Conservation (phyloP, 2,113 vertebrate genomes). For the Archilochus colubris region DNA sequence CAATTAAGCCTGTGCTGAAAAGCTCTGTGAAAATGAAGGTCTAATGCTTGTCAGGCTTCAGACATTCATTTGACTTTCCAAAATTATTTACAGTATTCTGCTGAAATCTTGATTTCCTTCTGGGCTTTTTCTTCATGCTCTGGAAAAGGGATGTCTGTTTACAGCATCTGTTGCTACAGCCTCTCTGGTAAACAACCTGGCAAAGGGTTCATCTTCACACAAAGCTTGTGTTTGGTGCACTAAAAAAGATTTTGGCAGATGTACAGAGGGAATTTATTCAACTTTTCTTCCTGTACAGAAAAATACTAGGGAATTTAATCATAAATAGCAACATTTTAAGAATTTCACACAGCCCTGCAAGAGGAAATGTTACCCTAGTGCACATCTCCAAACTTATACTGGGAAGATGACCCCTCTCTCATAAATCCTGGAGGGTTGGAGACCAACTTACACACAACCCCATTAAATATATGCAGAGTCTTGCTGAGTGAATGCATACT, state of each 20-base stretch:
- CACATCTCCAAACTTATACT: not conserved
- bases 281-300: not conserved
- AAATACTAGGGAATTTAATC: not conserved
- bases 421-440: not conserved
- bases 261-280: not conserved
- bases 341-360: not conserved
- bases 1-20: slow-evolving; percentile 25
- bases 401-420: not conserved
- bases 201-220: not conserved
- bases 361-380: not conserved
- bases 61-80: not conserved
- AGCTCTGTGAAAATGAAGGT: not conserved
- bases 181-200: slow-evolving; percentile 2
- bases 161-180: not conserved
- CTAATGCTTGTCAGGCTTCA: not conserved
- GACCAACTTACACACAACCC: not conserved
- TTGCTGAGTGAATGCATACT: not conserved
- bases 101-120: slow-evolving; percentile 16
- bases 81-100: slow-evolving; percentile 39
- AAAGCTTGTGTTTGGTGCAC: not conserved
- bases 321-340: not conserved
- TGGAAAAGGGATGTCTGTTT: slow-evolving; percentile 38
- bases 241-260: not conserved
- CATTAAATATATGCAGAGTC: not conserved
- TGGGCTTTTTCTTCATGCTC: slow-evolving; percentile 45